These are phyloP conservation scores for Calidris pugnax DNA, from an alignment of 2,113 vertebrate genomes.

Conservation along the genomic window DNA sequence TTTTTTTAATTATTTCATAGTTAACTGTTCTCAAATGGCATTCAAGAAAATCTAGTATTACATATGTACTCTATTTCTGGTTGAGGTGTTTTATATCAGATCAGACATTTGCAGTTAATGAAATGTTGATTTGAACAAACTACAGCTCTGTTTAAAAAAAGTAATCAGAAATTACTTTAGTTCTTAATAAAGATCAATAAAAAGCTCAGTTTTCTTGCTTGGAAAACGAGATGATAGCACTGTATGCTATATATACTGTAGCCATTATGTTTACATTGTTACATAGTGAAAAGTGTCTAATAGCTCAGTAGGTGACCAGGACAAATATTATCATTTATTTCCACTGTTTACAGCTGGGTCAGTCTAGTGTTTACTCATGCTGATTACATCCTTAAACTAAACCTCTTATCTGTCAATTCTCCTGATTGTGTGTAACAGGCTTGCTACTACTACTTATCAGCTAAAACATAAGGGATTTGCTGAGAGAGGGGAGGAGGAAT, in stretches of 20 bases:
- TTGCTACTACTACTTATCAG: conserved; percentile 49
- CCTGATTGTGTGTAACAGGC: conserved; percentile 34
- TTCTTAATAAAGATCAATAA: not conserved
- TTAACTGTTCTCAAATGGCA: not conserved
- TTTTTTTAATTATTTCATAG: not conserved
- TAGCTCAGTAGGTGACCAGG: conserved; percentile 56
- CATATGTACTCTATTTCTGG: not conserved
- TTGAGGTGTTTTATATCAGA: not conserved
- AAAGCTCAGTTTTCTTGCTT: not conserved
- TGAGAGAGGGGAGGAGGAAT: not conserved
- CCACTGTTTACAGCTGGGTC: conserved; percentile 60
- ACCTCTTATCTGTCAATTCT: conserved; percentile 63
- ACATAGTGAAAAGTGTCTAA: conserved; percentile 38
- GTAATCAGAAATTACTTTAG: not conserved
- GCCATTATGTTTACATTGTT: conserved; percentile 37
- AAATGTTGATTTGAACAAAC: not conserved
- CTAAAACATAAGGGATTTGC: conserved; percentile 40
- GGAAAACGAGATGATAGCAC: not conserved
- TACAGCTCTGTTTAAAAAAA: not conserved
- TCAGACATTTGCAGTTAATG: not conserved
- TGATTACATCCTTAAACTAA: conserved; percentile 71
- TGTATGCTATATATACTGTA: not conserved
- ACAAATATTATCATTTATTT: conserved; percentile 67
- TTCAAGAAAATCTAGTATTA: not conserved
- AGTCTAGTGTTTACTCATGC: conserved; percentile 57